phyloP scores from a whole-genome alignment of 1,140 invertebrate species.

The Cotesia typhae region DNA sequence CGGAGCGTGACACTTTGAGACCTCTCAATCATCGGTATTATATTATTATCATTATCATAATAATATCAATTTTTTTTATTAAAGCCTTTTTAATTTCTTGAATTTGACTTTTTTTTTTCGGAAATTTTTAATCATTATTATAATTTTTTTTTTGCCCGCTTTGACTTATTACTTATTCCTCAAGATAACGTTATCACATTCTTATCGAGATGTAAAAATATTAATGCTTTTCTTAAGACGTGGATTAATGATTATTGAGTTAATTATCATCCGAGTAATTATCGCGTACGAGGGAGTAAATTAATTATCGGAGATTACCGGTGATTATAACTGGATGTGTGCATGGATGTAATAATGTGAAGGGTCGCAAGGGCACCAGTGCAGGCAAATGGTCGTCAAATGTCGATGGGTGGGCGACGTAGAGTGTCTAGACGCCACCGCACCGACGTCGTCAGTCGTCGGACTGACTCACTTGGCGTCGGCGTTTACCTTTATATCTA shows the following conservation, averaged over 20 bases:
- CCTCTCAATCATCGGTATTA: constrained; percentile 14
- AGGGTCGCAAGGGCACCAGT: constrained; percentile 24
- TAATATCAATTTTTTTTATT: neutral
- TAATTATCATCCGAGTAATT: neutral
- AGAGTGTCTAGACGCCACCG: constrained; percentile 27
- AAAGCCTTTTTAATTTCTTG: too few species aligned
- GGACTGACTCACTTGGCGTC: constrained; percentile 19
- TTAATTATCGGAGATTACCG: neutral
- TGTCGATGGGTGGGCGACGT: constrained; percentile 28
- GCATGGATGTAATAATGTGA: constrained; percentile 1
- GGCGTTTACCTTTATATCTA: constrained; percentile 2
- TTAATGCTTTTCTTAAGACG: neutral
- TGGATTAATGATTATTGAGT: too few species aligned
- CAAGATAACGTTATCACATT: neutral
- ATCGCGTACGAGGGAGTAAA: too few species aligned
- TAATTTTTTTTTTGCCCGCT: too few species aligned
- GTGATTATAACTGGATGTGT: neutral
- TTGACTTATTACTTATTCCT: neutral
- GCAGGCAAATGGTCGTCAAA: constrained; percentile 19
- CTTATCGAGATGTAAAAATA: neutral
- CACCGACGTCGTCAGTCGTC: constrained; percentile 6
- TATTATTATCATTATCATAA: neutral
- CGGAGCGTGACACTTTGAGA: constrained; percentile 8
- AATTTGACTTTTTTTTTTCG: too few species aligned
- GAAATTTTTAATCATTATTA: too few species aligned